Base-by-base conservation (phyloP, 2,797 vertebrate genomes). In the Dendrocincla tyrannina region DNA sequence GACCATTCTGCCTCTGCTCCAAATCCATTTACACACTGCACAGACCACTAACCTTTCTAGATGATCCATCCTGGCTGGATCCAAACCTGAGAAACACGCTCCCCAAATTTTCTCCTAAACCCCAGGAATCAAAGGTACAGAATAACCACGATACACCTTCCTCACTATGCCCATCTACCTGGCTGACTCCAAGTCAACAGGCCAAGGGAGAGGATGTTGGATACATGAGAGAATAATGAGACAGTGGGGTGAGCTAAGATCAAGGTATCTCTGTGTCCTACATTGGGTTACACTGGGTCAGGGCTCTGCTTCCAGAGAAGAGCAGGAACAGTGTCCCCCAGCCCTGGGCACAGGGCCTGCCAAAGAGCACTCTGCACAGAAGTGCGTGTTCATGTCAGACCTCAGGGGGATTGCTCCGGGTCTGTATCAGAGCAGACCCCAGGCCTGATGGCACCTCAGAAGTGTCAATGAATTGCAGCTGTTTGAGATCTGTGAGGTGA, bases 241-340 rank as follows among this genome's bases (percentile, higher is more conserved):
- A 63, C 49, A 67, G 33, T 4, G 56, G n/a, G 28, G 23, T 30
- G 25, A 46, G 35, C 49, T 24, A 53, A 27, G 11, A 13, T 11
- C 17, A 32, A 70, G n/a, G 35, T 20, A 62, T 0, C 0, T 0
- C 0, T 1, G 6, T 5, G 27, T 41, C 17, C n/a, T 59, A 18
- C 1, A 17, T 2, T 35, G 58, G 23, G 17, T 50, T 59, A 17
- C 1, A 17, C 3, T 35, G 58, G 23, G 17, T 55, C 44, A 33
- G 79, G 47, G 55, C 42, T 68, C 17, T 62, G 37, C 9, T 64
- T 52, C 60, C 13, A 28, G 10, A 12, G 7, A 32, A 56, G 16
- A 35, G 39, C 8, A 60, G 6, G 17, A 70, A 25, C 18, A n/a
- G 39, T 14, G 22, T 33, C 16, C 22, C 28, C 5, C 22, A 50